A percentile compares a stretch with the other conserved stretches of the same genome.
phyloP scores from a whole-genome alignment of 2,113 vertebrate genomes.

The Micromys minutus region DNA sequence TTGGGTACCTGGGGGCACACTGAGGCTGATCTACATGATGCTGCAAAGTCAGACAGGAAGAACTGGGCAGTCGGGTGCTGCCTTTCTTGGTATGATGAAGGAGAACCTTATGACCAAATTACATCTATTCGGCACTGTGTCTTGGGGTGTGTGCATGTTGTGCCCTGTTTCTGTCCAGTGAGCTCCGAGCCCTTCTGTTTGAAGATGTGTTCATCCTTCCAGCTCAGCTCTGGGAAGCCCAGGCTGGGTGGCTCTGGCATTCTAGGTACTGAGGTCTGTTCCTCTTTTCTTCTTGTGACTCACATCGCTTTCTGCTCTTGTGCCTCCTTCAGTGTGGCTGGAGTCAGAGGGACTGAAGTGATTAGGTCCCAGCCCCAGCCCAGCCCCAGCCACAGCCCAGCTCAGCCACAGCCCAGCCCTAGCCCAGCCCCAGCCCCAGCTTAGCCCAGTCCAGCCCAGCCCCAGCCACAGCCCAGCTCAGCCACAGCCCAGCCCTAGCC shows the following conservation, averaged over 20 bases:
- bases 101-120: background rate
- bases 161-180: background rate
- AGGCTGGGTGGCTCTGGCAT: background rate
- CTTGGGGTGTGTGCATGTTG: background rate
- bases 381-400: too few species aligned
- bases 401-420: too few species aligned
- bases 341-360: slow-evolving; percentile 44
- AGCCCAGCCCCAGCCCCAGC: too few species aligned
- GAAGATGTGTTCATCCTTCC: slow-evolving; percentile 20
- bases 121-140: background rate
- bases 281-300: slow-evolving; percentile 51
- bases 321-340: slow-evolving; percentile 37
- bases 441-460: too few species aligned
- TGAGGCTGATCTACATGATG: background rate
- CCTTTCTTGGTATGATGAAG: background rate
- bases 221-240: background rate
- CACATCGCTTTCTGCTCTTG: slow-evolving; percentile 35
- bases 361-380: background rate
- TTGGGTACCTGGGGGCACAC: background rate
- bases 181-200: slow-evolving; percentile 24
- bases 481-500: too few species aligned
- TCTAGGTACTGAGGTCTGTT: slow-evolving; percentile 52
- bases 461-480: too few species aligned
- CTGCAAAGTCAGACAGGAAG: background rate
- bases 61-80: background rate